Conservation (phyloP, 2,888 invertebrate species). For the Sesia bembeciformis region DNA sequence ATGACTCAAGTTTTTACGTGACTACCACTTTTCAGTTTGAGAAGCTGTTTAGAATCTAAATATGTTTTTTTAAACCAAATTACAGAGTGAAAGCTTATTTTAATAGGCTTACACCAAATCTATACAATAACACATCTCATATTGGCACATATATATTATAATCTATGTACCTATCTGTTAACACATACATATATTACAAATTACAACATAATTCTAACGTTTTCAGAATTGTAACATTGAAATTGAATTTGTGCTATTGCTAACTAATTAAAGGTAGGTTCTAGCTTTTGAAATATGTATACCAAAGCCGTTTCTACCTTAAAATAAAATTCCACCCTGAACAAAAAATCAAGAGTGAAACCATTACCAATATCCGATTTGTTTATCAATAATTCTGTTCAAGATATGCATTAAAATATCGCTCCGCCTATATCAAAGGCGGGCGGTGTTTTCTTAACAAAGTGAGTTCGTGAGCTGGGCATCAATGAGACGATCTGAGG, state of each 20-base stretch:
- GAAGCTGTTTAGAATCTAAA: neutral
- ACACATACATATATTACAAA: no score
- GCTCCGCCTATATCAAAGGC: conserved; percentile 55
- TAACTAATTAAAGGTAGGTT: no score
- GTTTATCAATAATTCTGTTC: conserved; percentile 61
- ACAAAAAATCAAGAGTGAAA: conserved; percentile 35
- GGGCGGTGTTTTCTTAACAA: conserved; percentile 65
- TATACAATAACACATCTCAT: no score
- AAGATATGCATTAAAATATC: conserved; percentile 69
- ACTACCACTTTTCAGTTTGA: conserved; percentile 8
- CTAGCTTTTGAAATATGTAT: no score
- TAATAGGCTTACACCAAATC: no score
- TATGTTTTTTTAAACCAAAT: neutral
- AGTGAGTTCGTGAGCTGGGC: conserved; percentile 62
- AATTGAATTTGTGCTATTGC: no score
- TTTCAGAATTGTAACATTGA: no score
- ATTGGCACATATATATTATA: no score
- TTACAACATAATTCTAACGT: no score
- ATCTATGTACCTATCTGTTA: no score
- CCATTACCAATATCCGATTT: conserved; percentile 29
- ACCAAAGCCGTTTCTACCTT: no score
- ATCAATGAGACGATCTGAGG: conserved; percentile 46
- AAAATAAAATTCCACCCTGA: neutral
- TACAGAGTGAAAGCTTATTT: no score
- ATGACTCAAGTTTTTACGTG: conserved; percentile 44